Conservation (phyloP, 37 sponge, comb jelly and placozoan species). For the Aplysina aerophoba region DNA sequence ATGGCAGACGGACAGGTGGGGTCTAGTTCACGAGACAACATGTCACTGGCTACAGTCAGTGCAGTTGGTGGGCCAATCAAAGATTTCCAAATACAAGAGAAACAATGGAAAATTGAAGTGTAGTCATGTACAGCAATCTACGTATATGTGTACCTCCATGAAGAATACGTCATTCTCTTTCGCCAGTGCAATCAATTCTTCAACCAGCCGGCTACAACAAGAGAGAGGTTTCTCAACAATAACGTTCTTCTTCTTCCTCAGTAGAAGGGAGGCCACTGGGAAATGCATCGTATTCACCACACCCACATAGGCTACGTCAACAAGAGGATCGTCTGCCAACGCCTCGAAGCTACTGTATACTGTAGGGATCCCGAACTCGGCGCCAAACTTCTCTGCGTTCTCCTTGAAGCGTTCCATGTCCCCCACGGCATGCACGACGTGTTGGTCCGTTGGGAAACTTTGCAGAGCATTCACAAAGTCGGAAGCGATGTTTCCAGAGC, state of each 20-base stretch:
- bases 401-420: constrained; percentile 17
- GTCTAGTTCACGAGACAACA: too few species aligned
- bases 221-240: constrained; percentile 3
- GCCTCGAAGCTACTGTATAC: constrained; percentile 20
- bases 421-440: constrained; percentile 6
- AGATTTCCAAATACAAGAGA: too few species aligned
- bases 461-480: constrained; percentile 24
- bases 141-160: constrained; percentile 10
- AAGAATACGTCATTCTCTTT: constrained; percentile 24
- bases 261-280: neutral
- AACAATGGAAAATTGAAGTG: too few species aligned
- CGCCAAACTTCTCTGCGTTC: constrained; percentile 1
- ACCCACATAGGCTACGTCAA: neutral
- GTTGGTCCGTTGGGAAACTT: neutral
- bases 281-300: constrained; percentile 18
- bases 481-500: neutral
- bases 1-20: too few species aligned
- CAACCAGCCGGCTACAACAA: neutral
- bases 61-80: too few species aligned
- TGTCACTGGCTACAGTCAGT: too few species aligned
- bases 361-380: neutral
- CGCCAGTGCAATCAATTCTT: constrained; percentile 16
- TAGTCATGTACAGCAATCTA: too few species aligned
- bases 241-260: constrained; percentile 23
- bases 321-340: neutral